Evolutionary conservation across 2,113 vertebrate genomes (phyloP), one percentile per base, ranked within the genome.

Genomic region (Symphodus melops): DNA sequence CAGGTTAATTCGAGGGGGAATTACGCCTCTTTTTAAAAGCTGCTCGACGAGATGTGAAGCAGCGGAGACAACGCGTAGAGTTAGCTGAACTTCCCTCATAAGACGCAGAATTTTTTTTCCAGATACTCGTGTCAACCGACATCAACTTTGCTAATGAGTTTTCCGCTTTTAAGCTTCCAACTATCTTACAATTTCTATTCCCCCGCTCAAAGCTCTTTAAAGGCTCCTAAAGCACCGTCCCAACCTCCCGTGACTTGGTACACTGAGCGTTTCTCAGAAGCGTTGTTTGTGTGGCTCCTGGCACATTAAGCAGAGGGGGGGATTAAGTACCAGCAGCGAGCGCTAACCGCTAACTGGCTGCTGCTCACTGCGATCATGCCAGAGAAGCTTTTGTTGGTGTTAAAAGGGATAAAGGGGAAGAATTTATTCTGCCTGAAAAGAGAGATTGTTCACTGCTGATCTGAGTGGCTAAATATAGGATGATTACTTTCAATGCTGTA

Each of bases 231-330:
- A 68, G 28, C 46, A 59, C 65, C 51, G 39, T 46, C 17, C 52
- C 56, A 55, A n/a, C 13, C 79, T 61, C 76, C 11, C 54, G 7
- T 74, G 75, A 75, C 82, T 72, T 8, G 56, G 37, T 78, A 73
- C 72, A 68, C 10, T 12, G 59, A 57, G 52, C 21, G 13, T 73
- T 82, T 70, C 61, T 74, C 1, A 81, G 74, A 67, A 66, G 62
- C 53, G 44, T 21, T 84, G 63, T 66, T 87, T 81, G 62, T 75
- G 66, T 49, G 37, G 48, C 54, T 72, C 63, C 66, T 54, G 63
- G 54, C 44, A 79, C 56, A 65, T 63, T 63, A 71, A 64, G 68
- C 33, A 1, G 19, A 42, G 75, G 83, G 84, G 19, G 48, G 75
- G 83, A 86, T 80, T 68, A 90, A 66, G 49, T 25, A 52, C 42